Evolutionary conservation across 2,797 vertebrate genomes (phyloP).

Genomic region (Gouania willdenowi): DNA sequence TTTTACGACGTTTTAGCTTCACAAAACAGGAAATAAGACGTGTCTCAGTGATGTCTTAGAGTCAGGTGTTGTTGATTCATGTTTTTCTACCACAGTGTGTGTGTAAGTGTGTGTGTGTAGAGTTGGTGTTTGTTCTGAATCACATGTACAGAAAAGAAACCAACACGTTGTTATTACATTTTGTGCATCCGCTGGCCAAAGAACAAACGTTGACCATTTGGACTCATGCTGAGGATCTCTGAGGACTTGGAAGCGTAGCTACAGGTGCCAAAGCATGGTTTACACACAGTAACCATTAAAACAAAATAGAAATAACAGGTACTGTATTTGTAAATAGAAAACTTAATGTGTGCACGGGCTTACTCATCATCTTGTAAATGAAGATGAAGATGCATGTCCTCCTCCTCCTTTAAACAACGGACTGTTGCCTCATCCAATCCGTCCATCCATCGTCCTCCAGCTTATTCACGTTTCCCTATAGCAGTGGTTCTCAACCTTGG

Average conservation of each 20-base stretch:
- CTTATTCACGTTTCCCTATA: too few relatives aligned
- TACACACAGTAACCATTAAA: constrained; percentile 26
- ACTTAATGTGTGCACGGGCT: constrained; percentile 44
- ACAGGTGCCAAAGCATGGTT: constrained; percentile 55
- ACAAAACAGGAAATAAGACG: constrained; percentile 22
- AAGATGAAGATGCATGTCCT: constrained; percentile 25
- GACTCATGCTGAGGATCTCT: too few relatives aligned
- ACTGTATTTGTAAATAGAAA: constrained; percentile 53
- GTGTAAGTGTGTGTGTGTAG: neutral
- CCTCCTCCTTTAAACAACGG: too few relatives aligned
- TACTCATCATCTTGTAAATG: constrained; percentile 13
- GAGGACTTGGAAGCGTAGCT: constrained; percentile 8
- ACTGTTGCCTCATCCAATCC: constrained; percentile 16
- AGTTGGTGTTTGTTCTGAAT: constrained; percentile 13
- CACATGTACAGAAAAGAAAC: constrained; percentile 3
- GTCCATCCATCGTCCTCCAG: constrained; percentile 39
- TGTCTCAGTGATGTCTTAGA: constrained; percentile 12
- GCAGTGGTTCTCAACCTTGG: too few relatives aligned
- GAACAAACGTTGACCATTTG: neutral
- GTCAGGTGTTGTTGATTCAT: constrained; percentile 6
- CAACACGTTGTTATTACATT: neutral
- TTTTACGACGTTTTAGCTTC: constrained; percentile 38
- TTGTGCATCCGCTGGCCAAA: constrained; percentile 22
- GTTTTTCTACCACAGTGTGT: constrained; percentile 11
- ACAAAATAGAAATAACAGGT: too few relatives aligned